These are phyloP conservation scores for Helicolenus hilgendorfi DNA, from an alignment of 2,797 vertebrate species.

Conservation along the genomic window DNA sequence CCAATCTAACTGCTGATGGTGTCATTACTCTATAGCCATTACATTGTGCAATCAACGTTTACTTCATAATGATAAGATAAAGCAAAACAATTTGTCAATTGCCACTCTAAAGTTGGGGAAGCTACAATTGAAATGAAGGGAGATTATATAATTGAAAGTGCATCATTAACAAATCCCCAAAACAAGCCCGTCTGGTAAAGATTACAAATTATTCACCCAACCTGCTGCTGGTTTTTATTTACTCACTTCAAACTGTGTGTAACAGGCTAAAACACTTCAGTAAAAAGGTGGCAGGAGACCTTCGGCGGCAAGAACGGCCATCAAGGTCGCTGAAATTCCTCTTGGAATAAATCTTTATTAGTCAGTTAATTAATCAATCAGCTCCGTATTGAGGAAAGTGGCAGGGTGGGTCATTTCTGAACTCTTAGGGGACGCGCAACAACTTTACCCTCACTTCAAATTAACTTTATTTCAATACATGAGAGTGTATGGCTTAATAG, in stretches of 20 bases:
- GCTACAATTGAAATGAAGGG: not conserved
- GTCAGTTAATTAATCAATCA: conserved; percentile 68
- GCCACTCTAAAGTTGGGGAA: not conserved
- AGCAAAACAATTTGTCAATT: not conserved
- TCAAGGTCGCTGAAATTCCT: conserved; percentile 46
- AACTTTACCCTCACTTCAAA: conserved; percentile 43
- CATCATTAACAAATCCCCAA: not conserved
- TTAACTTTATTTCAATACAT: conserved; percentile 34
- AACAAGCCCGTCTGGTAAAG: not conserved
- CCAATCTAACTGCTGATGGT: not conserved
- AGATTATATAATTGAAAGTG: not conserved
- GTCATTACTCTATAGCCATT: not conserved
- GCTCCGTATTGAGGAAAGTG: not conserved
- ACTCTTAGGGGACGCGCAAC: conserved; percentile 6
- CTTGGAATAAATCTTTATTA: conserved; percentile 65
- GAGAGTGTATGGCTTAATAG: conserved; percentile 36
- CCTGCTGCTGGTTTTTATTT: not conserved
- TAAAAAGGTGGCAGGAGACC: not conserved
- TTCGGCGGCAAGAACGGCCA: not conserved
- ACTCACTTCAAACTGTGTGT: not conserved
- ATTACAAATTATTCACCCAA: not conserved
- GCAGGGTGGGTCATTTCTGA: conserved; percentile 9
- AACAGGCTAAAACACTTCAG: not conserved
- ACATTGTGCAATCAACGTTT: not conserved
- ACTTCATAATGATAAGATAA: not conserved